Evolutionary conservation across 2,888 invertebrate species (phyloP), one percentile per base, ranked within the genome.

Genomic region (Andrena dorsata): DNA sequence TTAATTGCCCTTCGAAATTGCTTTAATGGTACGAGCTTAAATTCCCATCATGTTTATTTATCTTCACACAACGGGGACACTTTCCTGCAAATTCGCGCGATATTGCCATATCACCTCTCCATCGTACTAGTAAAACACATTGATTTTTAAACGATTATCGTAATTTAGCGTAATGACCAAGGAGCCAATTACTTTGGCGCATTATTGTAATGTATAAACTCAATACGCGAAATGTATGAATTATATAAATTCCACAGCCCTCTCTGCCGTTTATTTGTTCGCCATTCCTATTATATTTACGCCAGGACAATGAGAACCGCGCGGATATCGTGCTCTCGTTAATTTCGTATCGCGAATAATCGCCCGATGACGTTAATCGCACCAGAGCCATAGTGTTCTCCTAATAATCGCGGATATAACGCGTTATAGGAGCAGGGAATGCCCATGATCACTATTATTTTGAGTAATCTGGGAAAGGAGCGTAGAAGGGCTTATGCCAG

Each of bases 271-370:
- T 2, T 13, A 2, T 20, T 47, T 8, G 5, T 61, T 3, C 0
- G 16, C 51, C 16, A 66, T 75, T 64, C 68, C 63, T 75, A 64
- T 75, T 56, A 53, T 63, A 69, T 69, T 49, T 63, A 53, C 41
- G 16, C 3, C 41, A 0, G 63, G 0, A 56, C 20, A 75, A 68
- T 68, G 68, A 32, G 20, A n/a, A 26, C 5, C 47, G 16, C 47
- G 7, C 13, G 68, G 28, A 75, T 41, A 69, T 23, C n/a, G 1
- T 28, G 32, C 28, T 20, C 20, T 26, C 66, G n/a, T 77, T 77
- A 71, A 80, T 66, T 56, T 28, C 53, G 2, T 53, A 20, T 60
- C 10, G 41, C 23, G 47, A 41, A 71, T 30, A 64, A 65, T 26
- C n/a, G 26, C 10, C 5, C 60, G 41, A 7, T n/a, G 56, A 35